Evolutionary conservation across 2,797 vertebrate genomes (phyloP).

Genomic region (Poecilia picta): DNA sequence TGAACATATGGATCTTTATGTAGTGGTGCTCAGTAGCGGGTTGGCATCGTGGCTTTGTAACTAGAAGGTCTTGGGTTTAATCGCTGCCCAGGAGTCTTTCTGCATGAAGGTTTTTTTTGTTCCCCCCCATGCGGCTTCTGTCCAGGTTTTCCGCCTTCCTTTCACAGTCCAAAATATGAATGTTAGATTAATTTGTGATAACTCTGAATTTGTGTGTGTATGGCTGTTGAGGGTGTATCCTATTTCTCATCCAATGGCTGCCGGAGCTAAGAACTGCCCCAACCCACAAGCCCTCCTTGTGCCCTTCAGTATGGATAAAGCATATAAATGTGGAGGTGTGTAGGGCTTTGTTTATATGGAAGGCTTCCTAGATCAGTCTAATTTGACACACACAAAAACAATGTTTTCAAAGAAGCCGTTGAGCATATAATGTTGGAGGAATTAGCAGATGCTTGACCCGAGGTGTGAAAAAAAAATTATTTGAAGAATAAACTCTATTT

Average conservation of each 20-base stretch:
- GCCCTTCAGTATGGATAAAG: background rate
- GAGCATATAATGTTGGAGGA: no score
- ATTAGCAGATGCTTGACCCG: no score
- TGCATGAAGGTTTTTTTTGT: background rate
- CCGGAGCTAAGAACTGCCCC: background rate
- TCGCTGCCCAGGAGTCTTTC: background rate
- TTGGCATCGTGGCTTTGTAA: background rate
- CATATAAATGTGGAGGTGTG: background rate
- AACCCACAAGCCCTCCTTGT: background rate
- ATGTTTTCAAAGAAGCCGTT: no score
- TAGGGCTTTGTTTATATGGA: no score
- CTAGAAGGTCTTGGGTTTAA: background rate
- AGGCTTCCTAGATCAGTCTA: no score
- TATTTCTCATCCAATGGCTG: background rate
- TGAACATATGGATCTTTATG: background rate
- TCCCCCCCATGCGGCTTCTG: background rate
- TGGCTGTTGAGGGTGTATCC: background rate
- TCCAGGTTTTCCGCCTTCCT: background rate
- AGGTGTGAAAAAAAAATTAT: no score
- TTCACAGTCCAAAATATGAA: background rate
- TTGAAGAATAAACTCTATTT: no score
- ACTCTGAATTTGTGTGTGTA: background rate
- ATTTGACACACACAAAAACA: no score
- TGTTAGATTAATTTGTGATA: background rate
- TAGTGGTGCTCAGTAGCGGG: background rate